Conservation (phyloP, 30 jellyfish, hydroid and myxozoan species). For the Nemopilema nomurai region DNA sequence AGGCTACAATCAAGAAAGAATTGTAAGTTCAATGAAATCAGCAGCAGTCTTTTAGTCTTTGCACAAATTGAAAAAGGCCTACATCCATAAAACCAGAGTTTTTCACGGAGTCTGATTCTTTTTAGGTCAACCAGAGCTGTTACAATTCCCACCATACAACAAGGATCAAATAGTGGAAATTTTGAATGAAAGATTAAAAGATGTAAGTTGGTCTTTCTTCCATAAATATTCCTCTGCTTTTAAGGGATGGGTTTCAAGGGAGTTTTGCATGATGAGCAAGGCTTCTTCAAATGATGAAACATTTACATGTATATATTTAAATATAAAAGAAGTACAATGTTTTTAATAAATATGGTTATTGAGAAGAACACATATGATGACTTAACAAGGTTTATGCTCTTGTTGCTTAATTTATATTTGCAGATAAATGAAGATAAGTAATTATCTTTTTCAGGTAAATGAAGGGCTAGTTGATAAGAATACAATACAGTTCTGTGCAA, state of each 20-base stretch:
- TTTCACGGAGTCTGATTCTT: not conserved
- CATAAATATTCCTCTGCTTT: not conserved
- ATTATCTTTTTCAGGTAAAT: slow-evolving; percentile 26
- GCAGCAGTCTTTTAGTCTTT: no score
- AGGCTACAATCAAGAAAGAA: slow-evolving; percentile 71
- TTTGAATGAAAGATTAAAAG: slow-evolving; percentile 68
- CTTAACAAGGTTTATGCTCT: not conserved
- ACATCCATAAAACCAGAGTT: not conserved
- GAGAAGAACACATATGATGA: no score
- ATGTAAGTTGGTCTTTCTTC: slow-evolving; percentile 37
- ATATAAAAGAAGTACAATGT: no score
- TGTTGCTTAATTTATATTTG: not conserved
- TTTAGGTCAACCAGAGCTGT: slow-evolving; percentile 77
- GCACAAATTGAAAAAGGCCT: no score
- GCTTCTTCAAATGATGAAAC: no score
- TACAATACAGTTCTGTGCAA: slow-evolving; percentile 95
- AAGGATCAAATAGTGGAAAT: slow-evolving; percentile 74
- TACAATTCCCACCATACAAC: slow-evolving; percentile 85
- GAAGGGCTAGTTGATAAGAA: slow-evolving; percentile 62
- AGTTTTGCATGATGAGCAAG: no score
- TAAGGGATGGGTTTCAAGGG: not conserved
- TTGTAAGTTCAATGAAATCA: slow-evolving; percentile 35
- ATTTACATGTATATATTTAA: no score
- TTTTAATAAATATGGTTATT: no score
- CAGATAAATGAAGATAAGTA: not conserved